Conservation (phyloP, 2,888 invertebrate genomes). For the Papilio elwesi region DNA sequence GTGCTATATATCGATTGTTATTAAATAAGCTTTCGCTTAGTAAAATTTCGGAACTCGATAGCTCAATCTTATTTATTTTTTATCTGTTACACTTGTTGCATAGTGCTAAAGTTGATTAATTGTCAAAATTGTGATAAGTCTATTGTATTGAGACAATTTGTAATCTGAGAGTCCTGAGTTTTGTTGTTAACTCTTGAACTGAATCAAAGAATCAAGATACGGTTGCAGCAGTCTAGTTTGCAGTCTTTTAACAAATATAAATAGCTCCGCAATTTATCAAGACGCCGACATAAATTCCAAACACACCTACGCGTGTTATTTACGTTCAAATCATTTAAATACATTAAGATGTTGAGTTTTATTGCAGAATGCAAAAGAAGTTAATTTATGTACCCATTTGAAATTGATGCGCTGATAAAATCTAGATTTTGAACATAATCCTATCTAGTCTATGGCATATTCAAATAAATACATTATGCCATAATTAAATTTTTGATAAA, state of each 20-base stretch:
- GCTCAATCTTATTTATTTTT: too few relatives aligned
- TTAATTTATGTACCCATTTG: conserved; percentile 3
- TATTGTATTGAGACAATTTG: too few relatives aligned
- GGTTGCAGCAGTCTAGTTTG: neutral
- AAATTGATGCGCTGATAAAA: neutral
- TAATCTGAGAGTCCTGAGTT: too few relatives aligned
- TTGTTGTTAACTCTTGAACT: too few relatives aligned
- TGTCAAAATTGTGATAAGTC: too few relatives aligned
- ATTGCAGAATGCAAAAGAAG: conserved; percentile 1
- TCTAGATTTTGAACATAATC: conserved; percentile 9
- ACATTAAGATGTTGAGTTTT: conserved; percentile 1
- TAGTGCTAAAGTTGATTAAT: too few relatives aligned
- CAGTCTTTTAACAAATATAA: neutral
- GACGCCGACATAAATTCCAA: conserved; percentile 25
- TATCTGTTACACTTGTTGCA: too few relatives aligned
- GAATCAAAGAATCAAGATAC: neutral
- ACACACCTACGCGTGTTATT: conserved; percentile 6
- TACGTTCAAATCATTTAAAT: conserved; percentile 12
- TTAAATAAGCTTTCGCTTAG: too few relatives aligned
- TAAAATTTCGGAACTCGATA: too few relatives aligned
- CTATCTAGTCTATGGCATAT: neutral
- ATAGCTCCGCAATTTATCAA: conserved; percentile 41
- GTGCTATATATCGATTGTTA: too few relatives aligned
- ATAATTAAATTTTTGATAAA: neutral
- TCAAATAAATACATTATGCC: neutral